Conservation (phyloP, 2,888 invertebrate genomes). For the Leucania comma region DNA sequence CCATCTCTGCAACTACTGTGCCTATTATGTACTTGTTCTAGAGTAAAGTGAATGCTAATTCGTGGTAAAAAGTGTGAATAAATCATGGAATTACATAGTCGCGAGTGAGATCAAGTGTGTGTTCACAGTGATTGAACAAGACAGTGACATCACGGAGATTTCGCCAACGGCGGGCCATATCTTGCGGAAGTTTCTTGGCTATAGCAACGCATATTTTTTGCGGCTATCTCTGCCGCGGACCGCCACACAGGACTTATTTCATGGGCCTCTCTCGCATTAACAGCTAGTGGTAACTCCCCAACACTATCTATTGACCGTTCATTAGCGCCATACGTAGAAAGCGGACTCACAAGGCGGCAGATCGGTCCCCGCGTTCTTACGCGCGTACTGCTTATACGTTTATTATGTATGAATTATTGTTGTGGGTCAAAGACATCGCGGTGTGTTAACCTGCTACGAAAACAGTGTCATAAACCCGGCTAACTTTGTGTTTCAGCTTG, state of each 20-base stretch:
- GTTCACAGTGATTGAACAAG: constrained; percentile 72
- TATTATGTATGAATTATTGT: constrained; percentile 87
- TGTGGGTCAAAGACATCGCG: constrained; percentile 88
- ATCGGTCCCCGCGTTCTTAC: constrained; percentile 81
- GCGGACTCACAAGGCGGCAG: constrained; percentile 73
- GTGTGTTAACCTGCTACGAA: constrained; percentile 79
- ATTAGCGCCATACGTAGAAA: constrained; percentile 73
- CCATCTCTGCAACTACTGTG: constrained; percentile 89
- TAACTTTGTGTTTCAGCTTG: constrained; percentile 85
- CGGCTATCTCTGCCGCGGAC: constrained; percentile 81
- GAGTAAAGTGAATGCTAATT: constrained; percentile 81
- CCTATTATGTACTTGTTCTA: constrained; percentile 83
- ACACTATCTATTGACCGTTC: constrained; percentile 70
- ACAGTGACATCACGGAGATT: constrained; percentile 73
- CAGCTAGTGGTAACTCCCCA: constrained; percentile 82
- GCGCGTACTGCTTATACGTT: constrained; percentile 83
- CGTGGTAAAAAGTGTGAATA: constrained; percentile 79
- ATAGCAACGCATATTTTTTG: constrained; percentile 90
- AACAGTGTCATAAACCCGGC: constrained; percentile 78
- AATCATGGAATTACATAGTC: constrained; percentile 82
- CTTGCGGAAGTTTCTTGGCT: constrained; percentile 88
- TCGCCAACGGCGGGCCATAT: constrained; percentile 80
- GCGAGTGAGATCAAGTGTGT: constrained; percentile 78
- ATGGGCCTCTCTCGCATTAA: constrained; percentile 80
- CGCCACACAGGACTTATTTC: constrained; percentile 77